Conservation (phyloP, 2,797 vertebrate species). For the Epinephelus coioides region DNA sequence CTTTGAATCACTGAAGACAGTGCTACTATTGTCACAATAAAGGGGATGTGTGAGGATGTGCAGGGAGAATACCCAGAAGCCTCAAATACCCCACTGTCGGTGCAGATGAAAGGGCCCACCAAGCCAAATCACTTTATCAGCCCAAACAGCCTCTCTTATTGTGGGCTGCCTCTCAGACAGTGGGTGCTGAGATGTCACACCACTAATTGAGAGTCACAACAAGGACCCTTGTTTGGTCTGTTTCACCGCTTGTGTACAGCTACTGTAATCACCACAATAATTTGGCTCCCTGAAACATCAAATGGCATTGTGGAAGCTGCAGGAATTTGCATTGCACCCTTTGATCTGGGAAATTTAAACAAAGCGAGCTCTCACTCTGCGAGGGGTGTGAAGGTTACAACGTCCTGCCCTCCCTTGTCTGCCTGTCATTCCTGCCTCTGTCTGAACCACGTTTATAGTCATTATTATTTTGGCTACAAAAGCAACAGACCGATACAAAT, state of each 20-base stretch:
- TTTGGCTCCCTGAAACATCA: conserved; percentile 84
- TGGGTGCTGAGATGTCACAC: conserved; percentile 81
- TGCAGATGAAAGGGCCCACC: conserved; percentile 79
- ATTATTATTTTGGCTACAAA: conserved; percentile 77
- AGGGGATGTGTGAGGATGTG: conserved; percentile 73
- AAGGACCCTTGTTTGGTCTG: conserved; percentile 78
- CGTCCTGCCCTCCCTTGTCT: conserved; percentile 47
- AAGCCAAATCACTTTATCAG: conserved; percentile 85
- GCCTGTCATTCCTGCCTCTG: conserved; percentile 33
- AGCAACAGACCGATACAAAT: conserved; percentile 67
- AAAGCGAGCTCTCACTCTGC: conserved; percentile 73
- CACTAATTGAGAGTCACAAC: conserved; percentile 84
- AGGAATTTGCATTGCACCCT: conserved; percentile 84
- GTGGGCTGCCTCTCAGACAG: conserved; percentile 76
- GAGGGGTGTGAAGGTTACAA: conserved; percentile 79
- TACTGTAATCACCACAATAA: conserved; percentile 83
- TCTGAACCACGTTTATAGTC: conserved; percentile 63
- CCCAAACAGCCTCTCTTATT: conserved; percentile 81
- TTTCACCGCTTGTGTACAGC: conserved; percentile 70
- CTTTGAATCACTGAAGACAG: conserved; percentile 64
- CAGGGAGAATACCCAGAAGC: conserved; percentile 75
- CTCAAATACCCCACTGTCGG: conserved; percentile 69
- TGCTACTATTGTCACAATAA: conserved; percentile 72
- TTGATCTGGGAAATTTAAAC: conserved; percentile 85
- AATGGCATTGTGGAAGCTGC: conserved; percentile 78